These are phyloP conservation scores for Phoxinus dragarum DNA, from an alignment of 2,797 vertebrate species.

Conservation along the genomic window DNA sequence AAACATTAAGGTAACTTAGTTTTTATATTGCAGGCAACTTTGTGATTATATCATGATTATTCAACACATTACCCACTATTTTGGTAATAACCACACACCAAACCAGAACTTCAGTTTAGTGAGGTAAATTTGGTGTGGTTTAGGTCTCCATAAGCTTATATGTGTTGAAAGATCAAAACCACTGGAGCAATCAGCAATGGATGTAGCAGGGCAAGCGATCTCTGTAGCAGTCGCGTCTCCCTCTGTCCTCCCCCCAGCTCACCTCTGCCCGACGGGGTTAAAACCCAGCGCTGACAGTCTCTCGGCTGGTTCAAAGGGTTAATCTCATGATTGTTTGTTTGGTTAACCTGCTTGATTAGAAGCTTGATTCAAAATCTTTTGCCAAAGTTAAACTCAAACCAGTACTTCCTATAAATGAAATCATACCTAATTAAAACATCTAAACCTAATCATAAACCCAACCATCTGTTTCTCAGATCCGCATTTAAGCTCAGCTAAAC, in stretches of 20 bases:
- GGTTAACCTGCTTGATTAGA: constrained; percentile 32
- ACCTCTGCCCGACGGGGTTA: background rate
- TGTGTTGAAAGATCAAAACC: constrained; percentile 2
- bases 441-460: constrained; percentile 40
- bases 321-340: constrained; percentile 46
- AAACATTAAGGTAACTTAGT: background rate
- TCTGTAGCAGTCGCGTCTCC: background rate
- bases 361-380: constrained; percentile 7
- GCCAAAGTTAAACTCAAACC: constrained; percentile 29
- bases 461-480: constrained; percentile 30
- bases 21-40: background rate
- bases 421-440: constrained; percentile 22
- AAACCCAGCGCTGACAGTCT: constrained; percentile 12
- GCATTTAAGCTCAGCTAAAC: constrained; percentile 11
- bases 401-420: constrained; percentile 34
- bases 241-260: constrained; percentile 3
- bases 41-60: background rate
- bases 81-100: background rate
- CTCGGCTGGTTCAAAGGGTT: constrained; percentile 26
- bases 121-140: background rate
- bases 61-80: background rate
- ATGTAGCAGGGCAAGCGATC: background rate
- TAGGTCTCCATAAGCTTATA: background rate
- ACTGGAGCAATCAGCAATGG: background rate
- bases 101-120: background rate